Base-by-base conservation (phyloP, 1,140 invertebrate genomes). In the Drosophila tropicalis region DNA sequence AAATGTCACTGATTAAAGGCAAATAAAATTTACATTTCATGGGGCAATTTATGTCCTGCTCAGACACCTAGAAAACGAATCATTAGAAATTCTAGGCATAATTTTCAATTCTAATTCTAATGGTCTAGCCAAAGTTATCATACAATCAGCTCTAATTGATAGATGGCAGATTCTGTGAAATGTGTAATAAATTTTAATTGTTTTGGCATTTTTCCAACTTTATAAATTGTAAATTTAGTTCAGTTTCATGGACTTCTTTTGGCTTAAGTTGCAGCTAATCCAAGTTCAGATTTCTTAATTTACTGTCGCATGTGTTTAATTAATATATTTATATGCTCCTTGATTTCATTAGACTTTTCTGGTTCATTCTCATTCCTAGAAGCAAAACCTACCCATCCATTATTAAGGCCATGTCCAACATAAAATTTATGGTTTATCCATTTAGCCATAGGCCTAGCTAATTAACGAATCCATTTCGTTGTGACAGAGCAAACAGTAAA, bases 381-480 rank as follows among this genome's bases (percentile, higher is more conserved):
- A 3, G 15, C 17, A 15, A 10, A 6, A 3, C 9, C 9, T 22
- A 12, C 9, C 19, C 9, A 51, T 51, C 19, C 17, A 51, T 51
- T 51, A 51, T n/a, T 51, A 22, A 22, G 7, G 44, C 17, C 44
- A 51, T 22, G 44, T 51, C 44, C 17, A 51, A 51, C 44, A 51
- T 51, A 10, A 60, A 73, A 70, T 76, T 76, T 76, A 76, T 76
- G 65, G 58, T 6, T 17, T 39, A 22, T 55, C 39, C 36, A 61
- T 74, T 51, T 36, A 55, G 34, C 56, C 32, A 56, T 65, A 39
- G 60, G 10, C 65, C 61, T 57, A 22, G 57, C 78, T 84, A 84
- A 84, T 84, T 84, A 84, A 81, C 64, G 44, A 51, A 51, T 12
- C 44, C 19, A 51, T 22, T 51, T 51, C 44, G 1, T 0, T 9